These are phyloP conservation scores for Isurus oxyrinchus DNA, from an alignment of 2,113 vertebrate genomes.

Conservation along the genomic window DNA sequence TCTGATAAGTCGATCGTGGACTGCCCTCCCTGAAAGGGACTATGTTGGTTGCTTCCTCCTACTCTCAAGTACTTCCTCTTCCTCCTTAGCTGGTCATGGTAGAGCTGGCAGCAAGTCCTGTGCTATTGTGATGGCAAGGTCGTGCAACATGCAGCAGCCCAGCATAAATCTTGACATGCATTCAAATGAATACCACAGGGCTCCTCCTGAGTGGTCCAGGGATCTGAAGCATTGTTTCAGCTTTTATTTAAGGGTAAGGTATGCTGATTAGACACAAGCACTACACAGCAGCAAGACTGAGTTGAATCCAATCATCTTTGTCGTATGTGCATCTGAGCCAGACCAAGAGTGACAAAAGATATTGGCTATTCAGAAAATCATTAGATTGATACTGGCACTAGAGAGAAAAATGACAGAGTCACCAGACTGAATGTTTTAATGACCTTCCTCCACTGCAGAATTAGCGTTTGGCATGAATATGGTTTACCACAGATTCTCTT, in stretches of 20 bases:
- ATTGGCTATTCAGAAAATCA: background rate
- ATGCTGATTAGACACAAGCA: background rate
- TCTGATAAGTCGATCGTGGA: too few species aligned
- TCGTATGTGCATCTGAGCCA: background rate
- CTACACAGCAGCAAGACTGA: background rate
- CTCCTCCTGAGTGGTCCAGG: background rate
- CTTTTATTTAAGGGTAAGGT: background rate
- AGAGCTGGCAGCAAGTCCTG: background rate
- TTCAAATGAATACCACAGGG: background rate
- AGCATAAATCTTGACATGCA: background rate
- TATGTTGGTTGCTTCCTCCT: too few species aligned
- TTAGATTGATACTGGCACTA: background rate
- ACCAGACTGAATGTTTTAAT: background rate
- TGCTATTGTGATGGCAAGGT: background rate
- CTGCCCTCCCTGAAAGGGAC: too few species aligned
- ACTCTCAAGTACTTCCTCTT: too few species aligned
- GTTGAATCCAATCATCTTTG: background rate
- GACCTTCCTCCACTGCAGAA: background rate
- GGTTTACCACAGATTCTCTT: background rate
- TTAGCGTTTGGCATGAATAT: background rate
- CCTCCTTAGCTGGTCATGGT: too few species aligned
- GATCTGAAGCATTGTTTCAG: background rate
- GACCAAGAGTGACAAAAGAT: background rate
- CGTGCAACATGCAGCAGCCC: background rate
- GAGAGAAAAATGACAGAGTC: background rate